Conservation (phyloP, 2,113 vertebrate species). For the Pseudolaguvia tuberculata region DNA sequence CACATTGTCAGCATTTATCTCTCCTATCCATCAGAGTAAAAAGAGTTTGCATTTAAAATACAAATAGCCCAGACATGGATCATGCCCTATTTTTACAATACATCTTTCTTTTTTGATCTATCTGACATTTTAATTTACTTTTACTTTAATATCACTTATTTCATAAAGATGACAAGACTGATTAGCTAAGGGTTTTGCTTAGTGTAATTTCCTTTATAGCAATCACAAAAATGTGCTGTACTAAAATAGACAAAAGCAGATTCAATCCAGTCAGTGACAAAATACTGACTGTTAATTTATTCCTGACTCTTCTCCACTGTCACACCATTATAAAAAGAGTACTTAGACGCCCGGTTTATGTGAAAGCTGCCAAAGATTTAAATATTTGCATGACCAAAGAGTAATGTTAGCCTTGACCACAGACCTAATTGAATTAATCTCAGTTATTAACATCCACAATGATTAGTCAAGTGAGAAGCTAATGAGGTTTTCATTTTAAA, state of each 20-base stretch:
- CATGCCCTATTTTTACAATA: not conserved
- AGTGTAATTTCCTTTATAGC: not conserved
- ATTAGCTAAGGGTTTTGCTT: no score
- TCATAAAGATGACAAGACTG: not conserved
- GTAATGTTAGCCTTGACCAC: not conserved
- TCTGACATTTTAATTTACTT: no score
- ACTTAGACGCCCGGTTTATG: not conserved
- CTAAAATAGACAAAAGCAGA: not conserved
- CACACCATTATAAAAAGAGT: not conserved
- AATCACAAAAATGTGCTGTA: not conserved
- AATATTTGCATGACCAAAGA: not conserved
- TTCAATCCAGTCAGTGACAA: not conserved
- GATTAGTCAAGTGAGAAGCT: not conserved
- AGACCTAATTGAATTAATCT: not conserved
- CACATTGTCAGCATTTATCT: not conserved
- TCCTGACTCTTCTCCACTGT: not conserved
- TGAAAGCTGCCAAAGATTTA: not conserved
- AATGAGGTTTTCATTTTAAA: not conserved
- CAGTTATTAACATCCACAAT: not conserved
- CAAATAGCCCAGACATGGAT: not conserved
- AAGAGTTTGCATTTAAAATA: not conserved
- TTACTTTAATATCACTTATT: not conserved
- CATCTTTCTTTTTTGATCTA: not conserved
- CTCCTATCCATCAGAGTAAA: not conserved
- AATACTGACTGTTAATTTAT: conserved; percentile 1